Evolutionary conservation across 2,888 invertebrate species (phyloP), one percentile per base, ranked within the genome.

Genomic region (Biston stratarius): DNA sequence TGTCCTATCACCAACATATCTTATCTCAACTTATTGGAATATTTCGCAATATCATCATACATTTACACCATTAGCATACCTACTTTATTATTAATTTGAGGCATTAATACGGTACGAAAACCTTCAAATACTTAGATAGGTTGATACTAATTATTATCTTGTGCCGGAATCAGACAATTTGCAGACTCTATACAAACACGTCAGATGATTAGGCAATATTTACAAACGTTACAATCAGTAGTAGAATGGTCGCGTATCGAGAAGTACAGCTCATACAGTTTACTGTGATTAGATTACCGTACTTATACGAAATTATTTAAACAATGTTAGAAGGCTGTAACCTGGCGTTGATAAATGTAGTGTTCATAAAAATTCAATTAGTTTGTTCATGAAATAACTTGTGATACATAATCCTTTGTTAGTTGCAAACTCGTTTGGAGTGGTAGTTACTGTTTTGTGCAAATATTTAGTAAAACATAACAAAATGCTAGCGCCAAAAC

Each of bases 401-500:
- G 55, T 55, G 12, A 42, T 34, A 52, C 36, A 7, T 52, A 51
- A 11, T 38, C 6, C 24, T 38, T n/a, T 15, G 14, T 15, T 14
- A 52, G 14, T 38, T 2, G 0, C 14, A 38, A 38, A n/a, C 49
- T 33, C 6, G 0, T 33, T n/a, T 40, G 5, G 8, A 38, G 14
- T 53, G 52, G 24, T 5, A 15, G 8, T 11, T 55, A 24, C 11
- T 24, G 55, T 15, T 58, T 48, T 15, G 40, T 59, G 59, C 44
- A 14, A 34, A 45, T 36, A 57, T 5, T 47, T 33, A 59, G 40
- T 40, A 24, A 15, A 44, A 56, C 40, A 11, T 38, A 47, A 24
- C 11, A 67, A 44, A 52, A 68, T 68, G 67, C 10, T 64, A 52
- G 73, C 81, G 11, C 77, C 84, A 10, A 74, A 74, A 33, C 64